Base-by-base conservation (phyloP, 2,888 invertebrate species). In the Pardosa pseudoannulata region DNA sequence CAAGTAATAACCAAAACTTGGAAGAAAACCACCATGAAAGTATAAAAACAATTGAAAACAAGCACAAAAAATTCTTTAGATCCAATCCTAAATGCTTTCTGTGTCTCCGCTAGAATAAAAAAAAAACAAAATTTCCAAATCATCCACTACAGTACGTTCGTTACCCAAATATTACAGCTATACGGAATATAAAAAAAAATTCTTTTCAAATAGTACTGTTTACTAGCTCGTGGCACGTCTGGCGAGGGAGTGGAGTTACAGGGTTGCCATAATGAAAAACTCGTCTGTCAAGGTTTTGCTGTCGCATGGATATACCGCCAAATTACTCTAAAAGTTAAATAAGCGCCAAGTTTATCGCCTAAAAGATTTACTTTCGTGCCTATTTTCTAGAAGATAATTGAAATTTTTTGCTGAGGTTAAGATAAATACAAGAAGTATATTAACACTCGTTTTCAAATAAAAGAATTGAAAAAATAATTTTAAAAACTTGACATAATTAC, bases 211-310 rank as follows among this genome's bases (percentile, higher is more conserved):
- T 68, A 81, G 81, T 74, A 56, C 23, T 81, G 81, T 81, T 75
- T 81, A 81, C 74, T 74, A 64, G 74, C 36, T 75, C 81, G 75
- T 75, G 75, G 74, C 81, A 81, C 70, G 65, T 32, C 70, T 62
- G 70, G 70, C 36, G 74, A 81, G 81, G 64, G 64, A 74, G 64
- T 64, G 67, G 39, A 56, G 62, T 74, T 27, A 19, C 13, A 70
- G 75, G 81, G 74, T 81, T 74, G 41, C 74, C 46, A 50, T 36
- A 72, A 23, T 72, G 41, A 46, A 64, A 67, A 80, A 80, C 73
- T 80, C 36, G 79, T 73, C 65, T 46, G 73, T 72, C 79, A 65
- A 80, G 79, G 46, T 80, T 80, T 64, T 27, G 28, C 28, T 13
- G 11, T 31, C 19, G 19, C 13, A 29, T 46, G 9, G 46, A 64